Percentiles rank a stretch among this genome's conserved stretches.
These are phyloP conservation scores for Periparus ater DNA, from an alignment of 2,797 vertebrate genomes.

Conservation along the genomic window DNA sequence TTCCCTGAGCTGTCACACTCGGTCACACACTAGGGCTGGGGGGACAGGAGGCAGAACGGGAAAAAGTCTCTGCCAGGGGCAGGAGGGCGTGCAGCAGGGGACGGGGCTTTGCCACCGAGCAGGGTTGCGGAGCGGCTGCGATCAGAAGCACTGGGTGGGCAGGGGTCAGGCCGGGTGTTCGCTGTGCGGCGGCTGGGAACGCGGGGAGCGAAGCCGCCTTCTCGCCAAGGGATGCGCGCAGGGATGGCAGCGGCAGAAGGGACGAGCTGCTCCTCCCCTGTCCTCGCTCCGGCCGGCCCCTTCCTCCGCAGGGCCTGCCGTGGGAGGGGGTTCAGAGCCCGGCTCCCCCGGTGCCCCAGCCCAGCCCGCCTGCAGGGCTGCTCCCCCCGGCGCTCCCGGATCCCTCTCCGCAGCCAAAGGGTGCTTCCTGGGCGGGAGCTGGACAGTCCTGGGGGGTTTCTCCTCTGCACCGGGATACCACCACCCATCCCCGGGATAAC, in stretches of 20 bases:
- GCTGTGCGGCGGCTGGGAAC: background rate
- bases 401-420: slow-evolving; percentile 15
- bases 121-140: background rate
- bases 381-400: background rate
- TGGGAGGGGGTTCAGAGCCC: background rate
- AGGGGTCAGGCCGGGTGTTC: no score
- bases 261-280: background rate
- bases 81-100: background rate
- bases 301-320: background rate
- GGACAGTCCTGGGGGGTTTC: rapidly evolving
- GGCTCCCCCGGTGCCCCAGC: background rate
- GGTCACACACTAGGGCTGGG: rapidly evolving
- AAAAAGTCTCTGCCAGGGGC: background rate
- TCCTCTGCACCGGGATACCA: background rate
- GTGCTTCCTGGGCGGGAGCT: slow-evolving; percentile 9
- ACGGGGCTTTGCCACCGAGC: background rate
- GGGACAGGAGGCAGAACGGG: background rate
- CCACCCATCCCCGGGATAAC: no score
- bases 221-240: background rate
- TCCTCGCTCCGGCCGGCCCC: background rate
- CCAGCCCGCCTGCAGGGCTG: background rate
- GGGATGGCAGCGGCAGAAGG: background rate
- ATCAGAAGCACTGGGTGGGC: background rate
- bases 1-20: background rate
- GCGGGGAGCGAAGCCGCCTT: background rate